phyloP scores from a whole-genome alignment of 2,113 vertebrate genomes.

The Balaenoptera acutorostrata region DNA sequence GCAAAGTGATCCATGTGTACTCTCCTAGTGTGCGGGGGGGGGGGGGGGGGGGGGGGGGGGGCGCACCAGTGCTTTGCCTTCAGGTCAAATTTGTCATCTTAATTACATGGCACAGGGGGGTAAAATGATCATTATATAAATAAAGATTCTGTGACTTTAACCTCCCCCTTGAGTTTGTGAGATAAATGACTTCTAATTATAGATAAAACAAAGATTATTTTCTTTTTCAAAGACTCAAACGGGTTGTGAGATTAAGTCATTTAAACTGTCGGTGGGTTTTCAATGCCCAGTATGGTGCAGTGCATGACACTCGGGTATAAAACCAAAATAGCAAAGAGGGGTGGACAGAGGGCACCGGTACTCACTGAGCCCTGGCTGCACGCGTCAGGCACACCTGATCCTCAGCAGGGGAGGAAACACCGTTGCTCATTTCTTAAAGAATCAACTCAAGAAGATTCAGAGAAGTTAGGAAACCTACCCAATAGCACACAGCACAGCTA shows the following conservation, averaged over 20 bases:
- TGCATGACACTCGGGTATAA: neutral
- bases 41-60: too few species aligned
- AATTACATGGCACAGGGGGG: neutral
- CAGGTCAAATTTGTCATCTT: neutral
- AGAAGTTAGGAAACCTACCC: neutral
- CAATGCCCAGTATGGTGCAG: neutral
- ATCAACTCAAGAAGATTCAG: neutral
- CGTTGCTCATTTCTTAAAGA: neutral
- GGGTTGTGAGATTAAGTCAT: neutral
- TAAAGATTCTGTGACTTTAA: neutral
- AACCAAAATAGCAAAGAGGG: neutral
- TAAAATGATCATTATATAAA: neutral
- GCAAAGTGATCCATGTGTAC: neutral
- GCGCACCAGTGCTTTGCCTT: neutral
- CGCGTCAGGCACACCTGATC: neutral
- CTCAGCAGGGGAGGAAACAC: neutral
- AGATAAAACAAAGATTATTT: neutral
- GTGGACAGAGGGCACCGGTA: neutral
- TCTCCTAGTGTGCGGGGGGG: neutral
- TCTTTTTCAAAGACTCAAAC: neutral
- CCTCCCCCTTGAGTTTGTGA: neutral
- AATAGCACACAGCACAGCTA: neutral
- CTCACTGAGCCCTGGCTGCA: accelerated
- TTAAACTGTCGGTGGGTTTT: neutral
- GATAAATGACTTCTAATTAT: neutral